Evolutionary conservation across 2,113 vertebrate genomes (phyloP), one percentile per base, ranked within the genome.

Genomic region (Anoplopoma fimbria): DNA sequence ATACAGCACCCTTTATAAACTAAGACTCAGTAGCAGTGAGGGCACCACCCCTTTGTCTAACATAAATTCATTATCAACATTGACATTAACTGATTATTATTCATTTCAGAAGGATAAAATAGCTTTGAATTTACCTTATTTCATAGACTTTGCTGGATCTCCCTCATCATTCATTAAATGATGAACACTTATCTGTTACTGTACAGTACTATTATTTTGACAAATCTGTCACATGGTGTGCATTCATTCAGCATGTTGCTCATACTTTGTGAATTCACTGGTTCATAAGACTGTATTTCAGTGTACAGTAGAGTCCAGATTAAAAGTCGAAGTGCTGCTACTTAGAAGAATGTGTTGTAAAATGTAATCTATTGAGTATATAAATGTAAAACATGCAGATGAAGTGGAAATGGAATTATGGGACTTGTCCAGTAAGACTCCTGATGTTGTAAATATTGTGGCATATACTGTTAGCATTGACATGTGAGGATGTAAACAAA

Each of bases 321-420:
- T 0, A 69, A 64, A 85, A 21, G 8, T 72, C 1, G 61, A 67
- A 83, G 60, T 77, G 75, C 71, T 65, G 58, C 70, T 84, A 69
- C 25, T 49, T 61, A 74, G 42, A 81, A 38, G 23, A 76, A 68
- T 67, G 67, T 77, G 31, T 47, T 83, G 55, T 84, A 38, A 90
- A 79, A 63, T 13, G 34, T 83, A 58, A 55, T 74, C 29, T 36
- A 33, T 15, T 72, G 33, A 61, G 27, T 34, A 19, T 42, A 62
- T 62, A 51, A 9, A 70, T 80, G 34, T 81, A 21, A 86, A 78
- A 79, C 38, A 55, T 79, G 12, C 15, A 82, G 49, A 36, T 86
- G 9, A 82, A 68, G 25, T 53, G 47, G 4, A 72, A 51, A 38
- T 78, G 25, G 72, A 68, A 78, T 75, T 47, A 36, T 27, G 29